Conservation (phyloP, 2,888 invertebrate species). For the Trissoscelio sp. region DNA sequence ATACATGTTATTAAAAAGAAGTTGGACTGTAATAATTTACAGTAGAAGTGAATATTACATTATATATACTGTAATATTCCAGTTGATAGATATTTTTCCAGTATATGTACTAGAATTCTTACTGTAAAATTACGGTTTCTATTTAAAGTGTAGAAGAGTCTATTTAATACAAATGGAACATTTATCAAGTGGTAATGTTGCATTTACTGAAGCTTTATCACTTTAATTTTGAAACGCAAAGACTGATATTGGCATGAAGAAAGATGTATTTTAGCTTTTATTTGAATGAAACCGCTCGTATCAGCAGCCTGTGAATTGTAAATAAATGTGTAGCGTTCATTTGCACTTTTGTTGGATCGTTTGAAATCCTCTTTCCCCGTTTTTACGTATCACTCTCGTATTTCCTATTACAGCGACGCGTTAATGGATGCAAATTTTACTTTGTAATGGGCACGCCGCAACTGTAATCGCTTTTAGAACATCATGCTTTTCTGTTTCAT, state of each 20-base stretch:
- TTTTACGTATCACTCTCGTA: conserved; percentile 57
- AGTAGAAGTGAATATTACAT: no score
- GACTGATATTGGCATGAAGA: conserved; percentile 13
- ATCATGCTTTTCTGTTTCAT: conserved; percentile 71
- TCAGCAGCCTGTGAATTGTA: conserved; percentile 52
- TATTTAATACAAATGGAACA: no score
- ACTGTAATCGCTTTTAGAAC: conserved; percentile 68
- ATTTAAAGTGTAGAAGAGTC: no score
- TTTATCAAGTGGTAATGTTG: no score
- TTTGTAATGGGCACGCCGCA: conserved; percentile 73
- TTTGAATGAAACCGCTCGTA: conserved; percentile 51
- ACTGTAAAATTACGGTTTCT: no score
- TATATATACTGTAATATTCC: no score
- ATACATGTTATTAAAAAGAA: no score
- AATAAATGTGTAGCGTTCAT: conserved; percentile 66
- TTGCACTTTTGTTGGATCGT: conserved; percentile 59
- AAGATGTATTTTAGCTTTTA: conserved; percentile 39
- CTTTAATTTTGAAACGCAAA: conserved; percentile 31
- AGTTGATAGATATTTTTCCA: no score
- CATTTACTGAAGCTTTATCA: conserved; percentile 20
- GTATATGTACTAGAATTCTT: no score
- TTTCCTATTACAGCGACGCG: conserved; percentile 67
- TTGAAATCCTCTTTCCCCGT: conserved; percentile 60
- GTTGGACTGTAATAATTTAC: no score
- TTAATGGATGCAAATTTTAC: conserved; percentile 73